phyloP scores from a whole-genome alignment of 1,140 invertebrate species.

The Micrasema longulum region DNA sequence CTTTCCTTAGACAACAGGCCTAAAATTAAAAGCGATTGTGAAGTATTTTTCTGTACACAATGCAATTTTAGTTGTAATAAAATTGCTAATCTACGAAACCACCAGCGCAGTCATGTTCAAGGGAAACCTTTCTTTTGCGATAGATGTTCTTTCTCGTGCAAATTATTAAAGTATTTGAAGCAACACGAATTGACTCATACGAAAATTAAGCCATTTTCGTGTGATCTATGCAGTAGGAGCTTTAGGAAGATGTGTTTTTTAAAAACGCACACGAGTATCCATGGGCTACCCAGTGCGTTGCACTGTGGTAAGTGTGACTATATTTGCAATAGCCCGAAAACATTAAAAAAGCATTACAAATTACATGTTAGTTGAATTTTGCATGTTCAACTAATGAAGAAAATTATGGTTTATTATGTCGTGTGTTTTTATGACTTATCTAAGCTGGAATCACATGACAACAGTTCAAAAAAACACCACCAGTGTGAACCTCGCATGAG shows the following conservation, averaged over 20 bases:
- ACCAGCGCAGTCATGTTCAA: neutral
- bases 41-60: constrained; percentile 4
- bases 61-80: neutral
- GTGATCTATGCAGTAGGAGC: constrained; percentile 2
- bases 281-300: neutral
- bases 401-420: neutral
- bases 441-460: too few relatives aligned
- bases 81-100: constrained; percentile 4
- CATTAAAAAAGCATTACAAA: constrained; percentile 5
- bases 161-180: constrained; percentile 12
- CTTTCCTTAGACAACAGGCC: neutral
- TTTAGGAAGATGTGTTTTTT: constrained; percentile 12
- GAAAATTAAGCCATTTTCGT: constrained; percentile 1
- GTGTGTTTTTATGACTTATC: too few relatives aligned
- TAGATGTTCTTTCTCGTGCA: constrained; percentile 10
- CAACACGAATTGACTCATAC: constrained; percentile 10
- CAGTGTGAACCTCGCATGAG: too few relatives aligned
- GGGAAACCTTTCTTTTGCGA: constrained; percentile 1
- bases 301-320: constrained; percentile 16
- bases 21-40: neutral
- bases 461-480: too few relatives aligned
- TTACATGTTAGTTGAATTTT: neutral
- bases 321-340: neutral
- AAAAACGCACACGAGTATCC: neutral
- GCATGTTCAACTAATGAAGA: neutral